Conservation (phyloP, 2,797 vertebrate genomes). For the Enteromius fasciolatus region DNA sequence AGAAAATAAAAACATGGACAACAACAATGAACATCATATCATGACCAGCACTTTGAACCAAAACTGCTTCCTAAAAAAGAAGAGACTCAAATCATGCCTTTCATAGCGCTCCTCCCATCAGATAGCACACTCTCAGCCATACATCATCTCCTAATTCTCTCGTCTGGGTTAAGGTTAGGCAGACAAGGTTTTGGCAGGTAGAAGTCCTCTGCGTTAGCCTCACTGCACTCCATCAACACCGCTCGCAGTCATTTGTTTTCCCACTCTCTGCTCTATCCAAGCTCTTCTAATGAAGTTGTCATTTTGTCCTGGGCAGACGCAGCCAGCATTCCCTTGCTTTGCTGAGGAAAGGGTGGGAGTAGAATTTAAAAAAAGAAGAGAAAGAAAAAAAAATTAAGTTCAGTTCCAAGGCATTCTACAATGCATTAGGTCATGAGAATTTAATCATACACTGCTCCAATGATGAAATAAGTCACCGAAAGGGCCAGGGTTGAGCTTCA, state of each 20-base stretch:
- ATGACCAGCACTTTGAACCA: not conserved
- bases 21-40: not conserved
- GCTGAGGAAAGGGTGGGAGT: slow-evolving; percentile 67
- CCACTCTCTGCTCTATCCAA: slow-evolving; percentile 51
- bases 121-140: slow-evolving; percentile 10
- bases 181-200: slow-evolving; percentile 35
- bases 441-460: slow-evolving; percentile 70
- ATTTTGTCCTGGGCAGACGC: slow-evolving; percentile 57
- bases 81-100: not conserved
- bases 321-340: slow-evolving; percentile 64
- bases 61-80: slow-evolving; percentile 2
- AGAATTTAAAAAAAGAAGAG: slow-evolving; percentile 66
- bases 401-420: slow-evolving; percentile 78
- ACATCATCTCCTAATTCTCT: slow-evolving; percentile 39
- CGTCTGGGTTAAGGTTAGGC: slow-evolving; percentile 11
- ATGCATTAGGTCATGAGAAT: slow-evolving; percentile 86
- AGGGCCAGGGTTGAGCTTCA: slow-evolving; percentile 70
- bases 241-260: slow-evolving; percentile 40
- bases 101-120: slow-evolving; percentile 3
- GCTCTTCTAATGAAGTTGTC: slow-evolving; percentile 57
- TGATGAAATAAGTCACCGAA: slow-evolving; percentile 78
- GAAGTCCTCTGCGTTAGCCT: not conserved
- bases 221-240: slow-evolving; percentile 33
- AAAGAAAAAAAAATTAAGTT: slow-evolving; percentile 73
- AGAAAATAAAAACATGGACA: not conserved